Percentiles rank a stretch among this genome's conserved stretches.
phyloP scores from a whole-genome alignment of 2,797 vertebrate genomes.

The Liparis tanakae region DNA sequence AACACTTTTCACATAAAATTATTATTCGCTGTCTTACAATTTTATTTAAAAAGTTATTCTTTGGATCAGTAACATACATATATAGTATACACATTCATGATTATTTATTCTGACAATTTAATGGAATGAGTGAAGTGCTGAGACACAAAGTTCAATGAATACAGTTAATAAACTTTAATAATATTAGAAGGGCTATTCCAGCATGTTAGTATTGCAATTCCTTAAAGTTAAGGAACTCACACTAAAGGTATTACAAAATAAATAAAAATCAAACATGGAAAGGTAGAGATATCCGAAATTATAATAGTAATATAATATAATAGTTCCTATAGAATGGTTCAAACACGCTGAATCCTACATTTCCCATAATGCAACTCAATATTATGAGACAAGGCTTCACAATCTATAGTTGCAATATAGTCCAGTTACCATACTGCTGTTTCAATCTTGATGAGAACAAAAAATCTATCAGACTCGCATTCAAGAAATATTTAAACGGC shows the following conservation, averaged over 20 bases:
- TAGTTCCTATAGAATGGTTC: not conserved
- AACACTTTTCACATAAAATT: constrained; percentile 21
- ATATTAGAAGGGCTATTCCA: not conserved
- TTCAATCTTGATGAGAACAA: not conserved
- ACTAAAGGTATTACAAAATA: not conserved
- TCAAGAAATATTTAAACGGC: not conserved
- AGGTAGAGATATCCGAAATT: not conserved
- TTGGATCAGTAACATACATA: not conserved
- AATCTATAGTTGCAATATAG: not conserved
- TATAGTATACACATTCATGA: not conserved
- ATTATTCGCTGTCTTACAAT: constrained; percentile 15
- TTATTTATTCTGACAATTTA: not conserved
- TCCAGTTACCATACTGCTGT: not conserved
- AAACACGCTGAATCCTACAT: not conserved
- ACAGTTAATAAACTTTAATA: not conserved
- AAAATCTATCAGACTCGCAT: not conserved
- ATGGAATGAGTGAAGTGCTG: not conserved
- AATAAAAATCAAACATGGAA: not conserved
- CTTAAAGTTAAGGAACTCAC: not conserved
- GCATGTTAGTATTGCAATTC: not conserved
- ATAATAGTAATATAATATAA: too few relatives aligned
- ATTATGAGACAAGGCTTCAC: not conserved
- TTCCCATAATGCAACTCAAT: not conserved
- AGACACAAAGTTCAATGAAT: not conserved
- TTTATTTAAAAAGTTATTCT: constrained; percentile 24